Evolutionary conservation across 2,113 vertebrate genomes (phyloP).

Genomic region (Gasterosteus nipponicus): DNA sequence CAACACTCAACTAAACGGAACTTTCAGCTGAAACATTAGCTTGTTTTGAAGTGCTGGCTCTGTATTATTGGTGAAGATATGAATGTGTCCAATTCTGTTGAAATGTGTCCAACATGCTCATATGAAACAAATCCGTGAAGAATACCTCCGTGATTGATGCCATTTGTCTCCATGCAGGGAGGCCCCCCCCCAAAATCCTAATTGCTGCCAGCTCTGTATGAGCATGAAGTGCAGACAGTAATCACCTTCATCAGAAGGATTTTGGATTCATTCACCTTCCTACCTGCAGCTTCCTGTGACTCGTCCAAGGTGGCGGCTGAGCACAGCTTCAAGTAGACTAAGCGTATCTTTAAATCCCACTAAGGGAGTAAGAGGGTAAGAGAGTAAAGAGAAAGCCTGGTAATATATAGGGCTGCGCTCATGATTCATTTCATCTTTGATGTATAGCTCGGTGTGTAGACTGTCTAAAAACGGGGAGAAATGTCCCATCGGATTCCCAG

Average conservation of each 20-base stretch:
- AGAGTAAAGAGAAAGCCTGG: neutral
- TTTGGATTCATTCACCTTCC: neutral
- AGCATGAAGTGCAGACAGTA: neutral
- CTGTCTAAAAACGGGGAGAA: neutral
- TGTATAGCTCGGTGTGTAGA: neutral
- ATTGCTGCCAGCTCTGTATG: neutral
- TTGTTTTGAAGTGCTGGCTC: conserved; percentile 24
- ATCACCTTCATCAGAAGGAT: neutral
- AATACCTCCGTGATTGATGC: conserved; percentile 1
- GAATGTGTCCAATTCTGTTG: conserved; percentile 21
- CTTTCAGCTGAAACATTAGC: conserved; percentile 13
- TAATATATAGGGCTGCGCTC: neutral
- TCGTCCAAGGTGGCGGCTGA: conserved; percentile 3
- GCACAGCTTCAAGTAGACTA: neutral
- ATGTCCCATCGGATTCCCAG: neutral
- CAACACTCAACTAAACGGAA: conserved; percentile 4
- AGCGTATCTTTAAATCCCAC: neutral
- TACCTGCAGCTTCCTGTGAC: neutral
- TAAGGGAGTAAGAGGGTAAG: neutral
- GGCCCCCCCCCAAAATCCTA: neutral
- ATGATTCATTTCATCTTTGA: neutral
- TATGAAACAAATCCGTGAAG: neutral
- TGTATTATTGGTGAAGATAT: conserved; percentile 25
- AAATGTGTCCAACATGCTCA: neutral
- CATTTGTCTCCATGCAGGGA: neutral